phyloP scores from a whole-genome alignment of 2,888 invertebrate species.

The Brachypterus glaber region DNA sequence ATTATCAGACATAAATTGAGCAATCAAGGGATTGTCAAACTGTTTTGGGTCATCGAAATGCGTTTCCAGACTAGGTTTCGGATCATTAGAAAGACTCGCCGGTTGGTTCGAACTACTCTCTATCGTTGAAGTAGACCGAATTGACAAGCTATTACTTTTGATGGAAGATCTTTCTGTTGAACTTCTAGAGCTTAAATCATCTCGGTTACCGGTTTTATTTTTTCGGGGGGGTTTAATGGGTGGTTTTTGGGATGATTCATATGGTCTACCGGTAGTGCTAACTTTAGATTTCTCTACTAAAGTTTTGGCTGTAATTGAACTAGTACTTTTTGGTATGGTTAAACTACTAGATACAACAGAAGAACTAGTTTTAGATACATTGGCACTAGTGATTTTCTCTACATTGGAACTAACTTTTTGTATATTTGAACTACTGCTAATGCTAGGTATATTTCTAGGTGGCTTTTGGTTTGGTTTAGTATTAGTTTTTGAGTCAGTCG shows the following conservation, averaged over 20 bases:
- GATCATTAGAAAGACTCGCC: background rate
- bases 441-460: conserved; percentile 6
- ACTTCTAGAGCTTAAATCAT: background rate
- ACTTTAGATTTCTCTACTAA: background rate
- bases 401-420: conserved; percentile 4
- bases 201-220: conserved; percentile 20
- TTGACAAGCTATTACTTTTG: conserved; percentile 28
- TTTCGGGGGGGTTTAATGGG: conserved; percentile 7
- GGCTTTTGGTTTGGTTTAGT: too few relatives aligned
- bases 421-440: conserved; percentile 5
- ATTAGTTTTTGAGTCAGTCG: too few relatives aligned
- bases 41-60: background rate
- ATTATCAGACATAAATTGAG: conserved; percentile 35
- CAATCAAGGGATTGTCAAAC: conserved; percentile 30
- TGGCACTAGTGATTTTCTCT: background rate
- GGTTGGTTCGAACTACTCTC: background rate
- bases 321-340: too few relatives aligned
- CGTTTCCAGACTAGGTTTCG: background rate
- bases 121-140: conserved; percentile 32
- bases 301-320: background rate
- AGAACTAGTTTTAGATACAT: too few relatives aligned
- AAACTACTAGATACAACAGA: too few relatives aligned
- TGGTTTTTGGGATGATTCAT: conserved; percentile 3
- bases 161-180: background rate
- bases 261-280: conserved; percentile 5